These are phyloP conservation scores for Eupithecia pulchellata DNA, from an alignment of 2,888 invertebrate species.

Conservation along the genomic window DNA sequence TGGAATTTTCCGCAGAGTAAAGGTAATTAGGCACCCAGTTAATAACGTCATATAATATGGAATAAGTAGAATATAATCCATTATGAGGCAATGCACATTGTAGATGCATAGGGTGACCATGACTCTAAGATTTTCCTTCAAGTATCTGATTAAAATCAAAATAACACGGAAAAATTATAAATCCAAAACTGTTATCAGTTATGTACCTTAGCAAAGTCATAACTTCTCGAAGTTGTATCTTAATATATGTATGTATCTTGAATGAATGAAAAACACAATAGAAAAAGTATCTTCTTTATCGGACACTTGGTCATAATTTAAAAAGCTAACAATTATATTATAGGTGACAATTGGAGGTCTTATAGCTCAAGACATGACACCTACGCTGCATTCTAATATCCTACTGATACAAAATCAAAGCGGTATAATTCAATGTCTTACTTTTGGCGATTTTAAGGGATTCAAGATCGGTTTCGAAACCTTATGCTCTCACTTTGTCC, in stretches of 20 bases:
- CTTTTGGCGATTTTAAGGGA: no score
- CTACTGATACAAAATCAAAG: background rate
- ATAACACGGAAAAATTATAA: background rate
- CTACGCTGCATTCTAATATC: background rate
- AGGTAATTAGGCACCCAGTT: conserved; percentile 1
- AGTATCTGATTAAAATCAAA: background rate
- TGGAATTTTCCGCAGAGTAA: conserved; percentile 14
- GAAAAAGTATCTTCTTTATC: no score
- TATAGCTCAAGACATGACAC: background rate
- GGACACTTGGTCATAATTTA: no score
- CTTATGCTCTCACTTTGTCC: no score
- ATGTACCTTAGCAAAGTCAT: no score
- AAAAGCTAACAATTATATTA: background rate
- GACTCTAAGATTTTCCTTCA: background rate
- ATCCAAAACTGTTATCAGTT: no score
- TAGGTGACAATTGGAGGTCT: background rate
- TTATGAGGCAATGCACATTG: conserved; percentile 15
- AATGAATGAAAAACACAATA: no score
- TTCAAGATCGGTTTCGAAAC: no score
- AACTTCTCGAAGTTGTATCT: no score
- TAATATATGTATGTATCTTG: no score
- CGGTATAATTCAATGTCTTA: background rate
- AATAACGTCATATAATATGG: conserved; percentile 14
- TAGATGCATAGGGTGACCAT: background rate
- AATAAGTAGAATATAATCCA: conserved; percentile 27